Evolutionary conservation across 2,113 vertebrate species (phyloP), one percentile per base, ranked within the genome.

Genomic region (Eolophus roseicapilla): DNA sequence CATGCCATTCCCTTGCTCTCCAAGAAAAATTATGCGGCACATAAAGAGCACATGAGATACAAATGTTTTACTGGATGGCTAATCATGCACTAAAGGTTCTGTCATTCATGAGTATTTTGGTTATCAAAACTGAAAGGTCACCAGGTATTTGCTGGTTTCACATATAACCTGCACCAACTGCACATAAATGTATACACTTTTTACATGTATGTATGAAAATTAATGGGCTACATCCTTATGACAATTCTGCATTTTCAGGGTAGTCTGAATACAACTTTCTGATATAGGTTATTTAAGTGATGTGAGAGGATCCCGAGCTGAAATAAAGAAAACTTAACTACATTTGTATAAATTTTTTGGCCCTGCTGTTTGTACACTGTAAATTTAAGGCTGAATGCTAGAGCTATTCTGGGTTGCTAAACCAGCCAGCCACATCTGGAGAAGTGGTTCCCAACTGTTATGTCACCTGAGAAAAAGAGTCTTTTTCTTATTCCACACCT

Each of bases 281-380:
- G 17, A 60, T 35, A 33, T 4, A 39, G 13, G 3, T 76, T 43
- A 44, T 33, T 21, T n/a, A 17, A 73, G 24, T 1, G 1, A 41
- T 60, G 47, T 53, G 53, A 59, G 13, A 35, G 17, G 23, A 76
- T 25, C 9, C 21, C 23, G 16, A 53, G 24, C 17, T 68, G 47
- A 43, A 29, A 46, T 25, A 81, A 86, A 60, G 27, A 49, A 80
- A 83, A 59, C 9, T 28, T 60, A 13, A 27, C 15, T 59, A 31
- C 6, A 4, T 55, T 28, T 73, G 35, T 16, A 16, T 31, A 50
- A 68, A 43, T 29, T 24, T 29, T 17, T 49, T 67, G 33, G 17
- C 18, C 35, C 4, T 0, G 1, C 4, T 9, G 1, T 6, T 46
- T 52, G 5, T 7, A 3, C 21, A 7, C 23, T 86, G 35, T 16